phyloP scores from a whole-genome alignment of 2,113 vertebrate species.

The Bombycilla garrulus region DNA sequence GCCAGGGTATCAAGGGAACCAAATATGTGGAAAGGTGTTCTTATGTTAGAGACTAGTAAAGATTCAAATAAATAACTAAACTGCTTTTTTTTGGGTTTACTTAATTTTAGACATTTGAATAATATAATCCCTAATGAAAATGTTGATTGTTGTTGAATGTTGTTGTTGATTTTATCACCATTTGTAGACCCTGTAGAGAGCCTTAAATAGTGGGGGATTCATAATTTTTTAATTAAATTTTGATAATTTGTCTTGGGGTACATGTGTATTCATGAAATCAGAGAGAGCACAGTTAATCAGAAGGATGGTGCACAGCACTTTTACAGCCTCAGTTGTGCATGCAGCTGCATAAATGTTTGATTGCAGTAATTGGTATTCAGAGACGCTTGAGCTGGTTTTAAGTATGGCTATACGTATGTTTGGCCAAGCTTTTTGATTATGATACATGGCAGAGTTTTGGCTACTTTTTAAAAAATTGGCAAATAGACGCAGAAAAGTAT shows the following conservation, averaged over 20 bases:
- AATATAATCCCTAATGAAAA: neutral
- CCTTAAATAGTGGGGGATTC: neutral
- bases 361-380: neutral
- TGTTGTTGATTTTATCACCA: neutral
- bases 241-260: neutral
- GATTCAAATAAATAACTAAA: neutral
- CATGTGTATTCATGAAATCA: neutral
- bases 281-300: neutral
- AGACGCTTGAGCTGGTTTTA: neutral
- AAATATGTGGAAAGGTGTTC: neutral
- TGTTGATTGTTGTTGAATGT: no score
- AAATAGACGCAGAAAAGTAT: neutral
- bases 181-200: neutral
- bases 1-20: neutral
- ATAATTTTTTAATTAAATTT: neutral
- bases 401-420: neutral
- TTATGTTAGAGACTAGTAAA: neutral
- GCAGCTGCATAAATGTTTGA: neutral
- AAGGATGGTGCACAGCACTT: neutral
- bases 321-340: neutral
- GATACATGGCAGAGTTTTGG: neutral
- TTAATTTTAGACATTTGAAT: conserved; percentile 4
- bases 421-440: neutral
- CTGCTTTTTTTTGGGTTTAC: neutral
- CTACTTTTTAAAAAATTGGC: neutral